Percentiles rank a stretch among this genome's conserved stretches.
These are phyloP conservation scores for Agriopis marginaria DNA, from an alignment of 2,888 invertebrate species.

Conservation along the genomic window DNA sequence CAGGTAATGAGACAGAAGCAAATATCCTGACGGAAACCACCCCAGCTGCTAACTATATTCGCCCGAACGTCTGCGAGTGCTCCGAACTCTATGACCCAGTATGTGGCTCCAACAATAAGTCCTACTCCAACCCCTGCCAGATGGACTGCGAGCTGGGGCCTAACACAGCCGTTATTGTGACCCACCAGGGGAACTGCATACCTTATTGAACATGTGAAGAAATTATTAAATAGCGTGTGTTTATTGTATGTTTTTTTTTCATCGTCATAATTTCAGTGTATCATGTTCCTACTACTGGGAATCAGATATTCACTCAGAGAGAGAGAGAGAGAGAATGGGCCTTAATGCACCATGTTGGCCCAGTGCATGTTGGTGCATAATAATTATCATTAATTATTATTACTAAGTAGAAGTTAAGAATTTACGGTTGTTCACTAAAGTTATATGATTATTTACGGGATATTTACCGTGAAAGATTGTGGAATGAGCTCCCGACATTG, in stretches of 20 bases:
- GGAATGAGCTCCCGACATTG: too few species aligned
- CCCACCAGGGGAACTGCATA: constrained; percentile 24
- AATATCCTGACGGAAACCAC: not conserved
- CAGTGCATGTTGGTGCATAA: too few species aligned
- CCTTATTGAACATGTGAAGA: constrained; percentile 6
- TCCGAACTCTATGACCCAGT: constrained; percentile 63
- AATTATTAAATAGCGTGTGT: not conserved
- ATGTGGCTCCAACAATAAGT: constrained; percentile 56
- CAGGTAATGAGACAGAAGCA: not conserved
- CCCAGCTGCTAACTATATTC: not conserved
- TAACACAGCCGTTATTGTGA: not conserved
- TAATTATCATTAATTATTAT: too few species aligned
- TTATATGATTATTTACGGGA: too few species aligned
- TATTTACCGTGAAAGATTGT: too few species aligned
- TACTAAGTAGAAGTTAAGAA: too few species aligned
- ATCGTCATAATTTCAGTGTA: too few species aligned
- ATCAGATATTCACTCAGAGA: too few species aligned
- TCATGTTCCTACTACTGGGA: too few species aligned
- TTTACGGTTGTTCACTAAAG: too few species aligned
- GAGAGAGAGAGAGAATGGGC: too few species aligned
- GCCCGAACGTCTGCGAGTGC: constrained; percentile 50
- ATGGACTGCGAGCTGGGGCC: constrained; percentile 49
- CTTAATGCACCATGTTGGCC: too few species aligned
- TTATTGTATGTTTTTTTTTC: not conserved
- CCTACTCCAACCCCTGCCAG: constrained; percentile 61